Evolutionary conservation across 2,888 invertebrate genomes (phyloP), one percentile per base, ranked within the genome.

Genomic region (Agriotes lineatus): DNA sequence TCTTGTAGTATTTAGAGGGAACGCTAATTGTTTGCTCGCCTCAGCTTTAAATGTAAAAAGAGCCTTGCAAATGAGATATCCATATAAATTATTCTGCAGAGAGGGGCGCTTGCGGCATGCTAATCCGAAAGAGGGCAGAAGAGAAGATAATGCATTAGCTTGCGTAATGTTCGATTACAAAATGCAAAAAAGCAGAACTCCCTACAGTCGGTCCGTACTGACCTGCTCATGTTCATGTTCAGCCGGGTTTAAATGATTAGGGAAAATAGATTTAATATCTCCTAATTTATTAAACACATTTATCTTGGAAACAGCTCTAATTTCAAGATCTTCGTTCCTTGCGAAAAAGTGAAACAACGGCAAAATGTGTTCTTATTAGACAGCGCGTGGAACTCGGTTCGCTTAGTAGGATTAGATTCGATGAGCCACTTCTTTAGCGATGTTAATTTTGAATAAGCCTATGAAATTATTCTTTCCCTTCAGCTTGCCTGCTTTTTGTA

Each of bases 271-370:
- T 54, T 54, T 54, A 54, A 54, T 54, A 54, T 33, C 22, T 14
- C n/a, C 18, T 35, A 54, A 54, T 54, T 54, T 54, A 54, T 54
- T 54, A 54, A 35, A 54, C 35, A 54, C 35, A 16, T 37, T 54
- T 54, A 54, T 54, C 54, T 54, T 37, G 35, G 10, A n/a, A 33
- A 19, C 35, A 25, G 6, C 35, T 35, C 54, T 54, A 54, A 54
- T 54, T 54, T 54, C 35, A 54, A 54, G 33, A 16, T 33, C 35
- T 33, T 14, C 16, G 35, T 19, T 37, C 25, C 14, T 16, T 35
- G 14, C 12, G 16, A 54, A 54, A 54, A 35, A 54, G 33, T 37
- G 25, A 35, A 14, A 35, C 6, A 33, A 37, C 14, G 54, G 18
- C 4, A 22, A 22, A 25, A 45, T 39, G 3, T n/a, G n/a, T 39